phyloP scores from a whole-genome alignment of 2,888 invertebrate genomes.

The Danaus chrysippus region DNA sequence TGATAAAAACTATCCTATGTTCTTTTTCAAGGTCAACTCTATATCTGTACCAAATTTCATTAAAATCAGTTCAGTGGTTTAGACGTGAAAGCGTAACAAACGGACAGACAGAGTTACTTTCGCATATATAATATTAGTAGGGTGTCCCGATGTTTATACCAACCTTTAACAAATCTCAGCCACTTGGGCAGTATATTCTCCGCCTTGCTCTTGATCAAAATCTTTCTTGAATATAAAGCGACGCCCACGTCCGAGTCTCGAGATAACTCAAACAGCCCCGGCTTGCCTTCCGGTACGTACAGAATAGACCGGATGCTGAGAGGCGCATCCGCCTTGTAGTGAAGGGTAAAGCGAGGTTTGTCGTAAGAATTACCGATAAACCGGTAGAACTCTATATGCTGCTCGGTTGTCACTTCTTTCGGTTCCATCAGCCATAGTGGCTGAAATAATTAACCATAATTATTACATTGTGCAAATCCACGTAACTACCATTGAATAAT shows the following conservation, averaged over 20 bases:
- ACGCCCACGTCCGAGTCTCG: constrained; percentile 91
- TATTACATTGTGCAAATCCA: not conserved
- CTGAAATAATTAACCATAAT: constrained; percentile 56
- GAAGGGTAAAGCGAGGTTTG: constrained; percentile 91
- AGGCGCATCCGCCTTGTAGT: constrained; percentile 96
- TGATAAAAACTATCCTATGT: no score
- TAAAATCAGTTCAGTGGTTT: no score
- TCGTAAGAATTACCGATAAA: constrained; percentile 93
- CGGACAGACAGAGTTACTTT: no score
- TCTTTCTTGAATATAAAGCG: constrained; percentile 93
- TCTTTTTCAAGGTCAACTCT: no score
- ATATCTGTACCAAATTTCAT: no score
- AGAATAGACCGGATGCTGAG: constrained; percentile 93
- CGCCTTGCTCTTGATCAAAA: constrained; percentile 94
- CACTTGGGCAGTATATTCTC: constrained; percentile 96
- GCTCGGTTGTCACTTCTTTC: constrained; percentile 89
- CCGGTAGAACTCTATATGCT: constrained; percentile 96
- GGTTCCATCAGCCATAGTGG: constrained; percentile 96
- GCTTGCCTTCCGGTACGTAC: constrained; percentile 96
- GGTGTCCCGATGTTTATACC: constrained; percentile 39
- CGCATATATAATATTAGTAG: no score
- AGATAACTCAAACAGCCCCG: constrained; percentile 93
- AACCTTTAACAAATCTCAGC: constrained; percentile 95
- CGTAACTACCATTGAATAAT: no score
- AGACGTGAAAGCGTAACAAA: no score